These are phyloP conservation scores for Graphium colonna DNA, from an alignment of 2,888 invertebrate genomes.

Conservation along the genomic window DNA sequence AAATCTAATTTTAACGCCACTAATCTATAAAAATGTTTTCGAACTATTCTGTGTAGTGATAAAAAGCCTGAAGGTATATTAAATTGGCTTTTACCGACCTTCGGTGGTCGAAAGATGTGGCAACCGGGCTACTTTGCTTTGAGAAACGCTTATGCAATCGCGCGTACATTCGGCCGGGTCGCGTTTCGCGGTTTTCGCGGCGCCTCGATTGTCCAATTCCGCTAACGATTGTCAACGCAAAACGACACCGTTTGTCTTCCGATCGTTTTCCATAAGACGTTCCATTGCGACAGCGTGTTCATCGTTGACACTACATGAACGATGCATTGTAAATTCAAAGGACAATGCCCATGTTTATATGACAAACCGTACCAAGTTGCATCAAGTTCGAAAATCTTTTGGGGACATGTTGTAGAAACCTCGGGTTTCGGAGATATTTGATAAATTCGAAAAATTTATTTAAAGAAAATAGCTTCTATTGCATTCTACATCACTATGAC, in stretches of 20 bases:
- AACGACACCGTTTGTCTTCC: background rate
- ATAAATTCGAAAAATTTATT: too few species aligned
- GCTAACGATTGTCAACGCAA: conserved; percentile 1
- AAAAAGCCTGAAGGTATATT: background rate
- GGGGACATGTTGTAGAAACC: too few species aligned
- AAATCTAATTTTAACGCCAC: background rate
- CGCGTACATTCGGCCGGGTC: background rate
- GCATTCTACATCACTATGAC: too few species aligned
- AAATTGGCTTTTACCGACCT: background rate
- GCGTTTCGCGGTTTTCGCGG: background rate
- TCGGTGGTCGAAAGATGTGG: background rate
- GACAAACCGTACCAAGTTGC: too few species aligned
- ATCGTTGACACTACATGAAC: background rate
- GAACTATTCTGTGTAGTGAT: too few species aligned
- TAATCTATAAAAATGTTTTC: too few species aligned
- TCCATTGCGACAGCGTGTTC: background rate
- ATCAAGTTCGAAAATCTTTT: too few species aligned
- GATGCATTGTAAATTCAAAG: too few species aligned
- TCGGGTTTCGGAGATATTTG: too few species aligned
- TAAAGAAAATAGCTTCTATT: too few species aligned
- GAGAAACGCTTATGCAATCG: background rate
- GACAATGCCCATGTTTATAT: too few species aligned
- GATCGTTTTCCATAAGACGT: background rate
- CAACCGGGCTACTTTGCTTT: background rate
- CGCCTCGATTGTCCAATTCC: conserved; percentile 1